Evolutionary conservation across 2,113 vertebrate genomes (phyloP).

Genomic region (Chaetops frenatus): DNA sequence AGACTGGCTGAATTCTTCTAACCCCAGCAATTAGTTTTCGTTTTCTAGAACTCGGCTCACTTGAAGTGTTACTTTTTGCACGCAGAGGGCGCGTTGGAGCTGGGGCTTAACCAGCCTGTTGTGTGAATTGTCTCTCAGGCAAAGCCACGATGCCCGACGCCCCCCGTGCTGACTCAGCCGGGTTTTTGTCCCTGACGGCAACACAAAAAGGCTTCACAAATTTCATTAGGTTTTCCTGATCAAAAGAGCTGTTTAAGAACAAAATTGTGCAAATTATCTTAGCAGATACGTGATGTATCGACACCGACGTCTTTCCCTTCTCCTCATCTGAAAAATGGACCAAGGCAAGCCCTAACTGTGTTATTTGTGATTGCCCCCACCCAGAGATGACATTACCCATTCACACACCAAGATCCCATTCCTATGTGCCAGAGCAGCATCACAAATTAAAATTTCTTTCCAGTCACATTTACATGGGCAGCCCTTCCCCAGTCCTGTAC

Average conservation of each 20-base stretch:
- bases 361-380: background rate
- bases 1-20: constrained; percentile 62
- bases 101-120: background rate
- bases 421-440: background rate
- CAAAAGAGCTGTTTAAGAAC: background rate
- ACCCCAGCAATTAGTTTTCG: constrained; percentile 55
- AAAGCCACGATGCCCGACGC: background rate
- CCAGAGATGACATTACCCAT: background rate
- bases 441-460: background rate
- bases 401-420: background rate
- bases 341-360: background rate
- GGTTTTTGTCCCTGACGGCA: background rate
- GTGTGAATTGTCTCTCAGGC: background rate
- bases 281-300: accelerated
- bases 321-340: background rate
- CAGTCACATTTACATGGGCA: background rate
- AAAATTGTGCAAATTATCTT: background rate
- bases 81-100: background rate
- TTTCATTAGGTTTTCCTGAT: background rate
- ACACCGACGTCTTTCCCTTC: background rate
- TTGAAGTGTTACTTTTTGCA: constrained; percentile 46
- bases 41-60: constrained; percentile 23
- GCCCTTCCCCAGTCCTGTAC: background rate
- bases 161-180: background rate
- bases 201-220: background rate